phyloP scores from a whole-genome alignment of 2,113 vertebrate genomes.

The Rhadina sibilatrix region DNA sequence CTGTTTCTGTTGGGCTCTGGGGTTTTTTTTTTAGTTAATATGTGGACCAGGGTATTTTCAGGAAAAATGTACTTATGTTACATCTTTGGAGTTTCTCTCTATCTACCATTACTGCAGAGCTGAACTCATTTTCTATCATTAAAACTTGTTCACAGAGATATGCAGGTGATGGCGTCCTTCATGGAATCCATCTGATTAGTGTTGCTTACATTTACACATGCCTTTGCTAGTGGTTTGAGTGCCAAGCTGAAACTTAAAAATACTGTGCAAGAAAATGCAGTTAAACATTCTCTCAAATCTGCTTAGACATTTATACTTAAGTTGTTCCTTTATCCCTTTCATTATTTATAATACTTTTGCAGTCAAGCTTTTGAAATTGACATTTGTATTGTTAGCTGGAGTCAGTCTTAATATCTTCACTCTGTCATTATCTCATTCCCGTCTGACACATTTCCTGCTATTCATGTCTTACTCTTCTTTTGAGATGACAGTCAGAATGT shows the following conservation, averaged over 20 bases:
- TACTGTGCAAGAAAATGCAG: not conserved
- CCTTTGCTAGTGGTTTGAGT: not conserved
- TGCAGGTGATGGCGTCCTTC: not conserved
- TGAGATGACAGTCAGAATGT: not conserved
- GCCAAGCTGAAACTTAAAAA: not conserved
- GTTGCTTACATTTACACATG: not conserved
- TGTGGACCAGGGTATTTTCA: rapidly evolving
- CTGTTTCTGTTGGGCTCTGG: not conserved
- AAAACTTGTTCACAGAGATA: not conserved
- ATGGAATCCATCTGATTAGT: not conserved
- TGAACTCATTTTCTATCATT: not conserved
- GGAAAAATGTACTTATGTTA: not conserved
- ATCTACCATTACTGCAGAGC: not conserved
- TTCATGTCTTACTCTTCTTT: not conserved
- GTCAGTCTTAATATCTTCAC: not conserved
- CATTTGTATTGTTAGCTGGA: not conserved
- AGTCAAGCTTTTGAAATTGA: not conserved
- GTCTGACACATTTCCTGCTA: not conserved
- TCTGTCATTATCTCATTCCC: not conserved
- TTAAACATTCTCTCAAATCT: not conserved
- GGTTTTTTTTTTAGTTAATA: rapidly evolving
- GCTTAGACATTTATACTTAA: not conserved
- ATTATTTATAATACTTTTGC: not conserved
- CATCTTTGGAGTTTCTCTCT: not conserved
- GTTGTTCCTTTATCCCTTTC: not conserved